Conservation (phyloP, 64 coral and sea anemone species). For the Exaiptasia diaphana region DNA sequence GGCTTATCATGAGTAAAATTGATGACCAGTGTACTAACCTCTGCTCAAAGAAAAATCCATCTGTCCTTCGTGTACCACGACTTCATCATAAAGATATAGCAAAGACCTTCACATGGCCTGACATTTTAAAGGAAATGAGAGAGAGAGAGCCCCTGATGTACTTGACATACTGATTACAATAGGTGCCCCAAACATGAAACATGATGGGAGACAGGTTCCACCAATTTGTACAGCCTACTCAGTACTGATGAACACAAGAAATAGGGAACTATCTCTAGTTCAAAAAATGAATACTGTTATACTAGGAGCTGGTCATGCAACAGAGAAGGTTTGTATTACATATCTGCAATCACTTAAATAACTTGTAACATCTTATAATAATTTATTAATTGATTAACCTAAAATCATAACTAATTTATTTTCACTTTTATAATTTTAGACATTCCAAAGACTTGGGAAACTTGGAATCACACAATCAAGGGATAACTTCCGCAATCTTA, state of each 20-base stretch:
- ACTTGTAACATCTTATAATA: not conserved
- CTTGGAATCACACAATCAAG: slow-evolving; percentile 41
- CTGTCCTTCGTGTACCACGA: not conserved
- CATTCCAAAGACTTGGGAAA: slow-evolving; percentile 35
- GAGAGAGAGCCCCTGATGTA: slow-evolving; percentile 41
- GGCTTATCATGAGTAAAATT: too few species aligned
- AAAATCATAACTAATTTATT: not conserved
- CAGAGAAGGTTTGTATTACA: slow-evolving; percentile 37
- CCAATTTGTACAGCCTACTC: slow-evolving; percentile 11
- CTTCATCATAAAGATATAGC: not conserved
- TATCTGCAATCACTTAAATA: not conserved
- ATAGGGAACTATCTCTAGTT: slow-evolving; percentile 16
- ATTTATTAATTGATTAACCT: not conserved
- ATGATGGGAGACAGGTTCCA: not conserved
- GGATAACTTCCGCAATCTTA: slow-evolving; percentile 38
- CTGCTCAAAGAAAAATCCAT: too few species aligned
- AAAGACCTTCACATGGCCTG: slow-evolving; percentile 11
- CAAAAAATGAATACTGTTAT: slow-evolving; percentile 42
- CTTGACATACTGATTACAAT: slow-evolving; percentile 36
- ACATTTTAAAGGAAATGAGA: slow-evolving; percentile 36
- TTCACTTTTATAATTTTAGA: not conserved
- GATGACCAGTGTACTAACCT: too few species aligned
- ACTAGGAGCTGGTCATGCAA: slow-evolving; percentile 55
- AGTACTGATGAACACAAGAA: not conserved
- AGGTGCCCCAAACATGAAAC: slow-evolving; percentile 6